A percentile compares a stretch with the other conserved stretches of the same genome.
These are phyloP conservation scores for Colletes collaris DNA, from an alignment of 2,888 invertebrate species.

Conservation along the genomic window DNA sequence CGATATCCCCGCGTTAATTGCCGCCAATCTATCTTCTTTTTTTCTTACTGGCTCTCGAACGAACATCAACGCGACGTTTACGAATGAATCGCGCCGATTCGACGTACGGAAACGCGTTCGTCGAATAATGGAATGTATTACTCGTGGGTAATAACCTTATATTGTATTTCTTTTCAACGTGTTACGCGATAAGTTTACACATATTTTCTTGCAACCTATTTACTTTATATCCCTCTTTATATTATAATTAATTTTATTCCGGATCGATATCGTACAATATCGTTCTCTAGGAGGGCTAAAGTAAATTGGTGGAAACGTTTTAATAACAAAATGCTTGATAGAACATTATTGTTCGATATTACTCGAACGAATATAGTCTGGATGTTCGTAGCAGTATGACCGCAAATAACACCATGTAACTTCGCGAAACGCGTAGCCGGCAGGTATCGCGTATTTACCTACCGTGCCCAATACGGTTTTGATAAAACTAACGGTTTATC, in stretches of 20 bases:
- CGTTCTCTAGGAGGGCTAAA: no score
- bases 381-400: background rate
- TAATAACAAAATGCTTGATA: no score
- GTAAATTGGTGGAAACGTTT: no score
- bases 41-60: background rate
- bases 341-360: background rate
- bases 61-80: conserved; percentile 1
- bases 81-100: conserved; percentile 23
- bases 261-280: no score
- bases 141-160: no score
- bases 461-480: conserved; percentile 4
- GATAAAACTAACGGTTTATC: conserved; percentile 44
- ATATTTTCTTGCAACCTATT: no score
- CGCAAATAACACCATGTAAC: conserved; percentile 19
- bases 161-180: no score
- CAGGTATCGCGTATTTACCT: conserved; percentile 38
- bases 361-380: background rate
- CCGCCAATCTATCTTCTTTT: conserved; percentile 3
- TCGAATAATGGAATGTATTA: background rate
- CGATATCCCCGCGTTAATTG: conserved; percentile 32
- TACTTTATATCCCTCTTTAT: no score
- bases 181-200: no score
- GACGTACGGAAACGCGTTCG: conserved; percentile 3
- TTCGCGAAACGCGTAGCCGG: conserved; percentile 36
- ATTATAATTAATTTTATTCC: no score